A percentile compares a stretch with the other conserved stretches of the same genome.
Conservation (phyloP, 2,888 invertebrate species). For the Heterodera filipjevi region DNA sequence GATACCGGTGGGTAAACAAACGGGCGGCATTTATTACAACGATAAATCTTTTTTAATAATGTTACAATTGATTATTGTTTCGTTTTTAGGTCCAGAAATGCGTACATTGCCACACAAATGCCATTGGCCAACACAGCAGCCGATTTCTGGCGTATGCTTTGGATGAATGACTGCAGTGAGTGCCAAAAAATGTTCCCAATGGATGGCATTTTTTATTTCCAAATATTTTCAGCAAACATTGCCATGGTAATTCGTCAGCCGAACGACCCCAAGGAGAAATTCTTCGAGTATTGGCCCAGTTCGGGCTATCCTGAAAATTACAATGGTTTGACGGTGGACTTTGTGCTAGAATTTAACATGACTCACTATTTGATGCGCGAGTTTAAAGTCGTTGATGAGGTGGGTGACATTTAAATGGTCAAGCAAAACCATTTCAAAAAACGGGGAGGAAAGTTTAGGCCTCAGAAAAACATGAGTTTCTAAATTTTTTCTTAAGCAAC, state of each 20-base stretch:
- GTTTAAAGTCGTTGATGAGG: constrained; percentile 94
- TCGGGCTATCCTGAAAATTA: constrained; percentile 21
- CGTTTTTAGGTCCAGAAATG: constrained; percentile 72
- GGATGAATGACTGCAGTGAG: constrained; percentile 95
- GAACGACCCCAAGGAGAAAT: constrained; percentile 79
- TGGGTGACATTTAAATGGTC: no score
- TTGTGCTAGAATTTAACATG: constrained; percentile 69
- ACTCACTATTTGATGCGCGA: constrained; percentile 86
- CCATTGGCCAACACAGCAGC: constrained; percentile 93
- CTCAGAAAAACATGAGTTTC: no score
- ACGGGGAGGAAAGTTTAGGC: no score
- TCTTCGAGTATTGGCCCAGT: constrained; percentile 97
- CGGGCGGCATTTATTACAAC: not conserved
- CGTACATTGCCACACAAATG: constrained; percentile 98
- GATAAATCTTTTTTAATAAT: no score
- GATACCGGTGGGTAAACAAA: constrained; percentile 50
- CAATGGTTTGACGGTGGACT: constrained; percentile 27
- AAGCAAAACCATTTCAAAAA: no score
- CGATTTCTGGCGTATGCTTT: constrained; percentile 99
- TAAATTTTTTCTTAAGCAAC: no score
- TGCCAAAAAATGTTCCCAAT: constrained; percentile 66
- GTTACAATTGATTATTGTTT: no score
- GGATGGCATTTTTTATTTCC: constrained; percentile 75
- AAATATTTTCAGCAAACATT: constrained; percentile 22
- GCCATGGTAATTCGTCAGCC: constrained; percentile 29